Conservation (phyloP, 53 echinoderm and acorn worm species). For the Apostichopus leukothele region DNA sequence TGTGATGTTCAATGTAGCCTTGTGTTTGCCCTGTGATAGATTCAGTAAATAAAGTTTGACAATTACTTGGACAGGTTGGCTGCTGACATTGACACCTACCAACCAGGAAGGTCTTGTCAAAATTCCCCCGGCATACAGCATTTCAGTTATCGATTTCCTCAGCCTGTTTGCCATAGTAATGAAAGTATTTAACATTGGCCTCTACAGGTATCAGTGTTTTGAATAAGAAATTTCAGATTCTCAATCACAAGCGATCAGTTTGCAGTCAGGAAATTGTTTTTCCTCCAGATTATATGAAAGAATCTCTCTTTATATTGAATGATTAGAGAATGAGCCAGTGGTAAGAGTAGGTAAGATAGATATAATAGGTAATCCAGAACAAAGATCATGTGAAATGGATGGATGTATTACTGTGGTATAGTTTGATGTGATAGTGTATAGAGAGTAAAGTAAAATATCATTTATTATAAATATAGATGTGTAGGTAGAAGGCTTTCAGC, state of each 20-base stretch:
- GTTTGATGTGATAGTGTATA: no score
- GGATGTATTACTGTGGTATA: no score
- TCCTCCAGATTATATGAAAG: background rate
- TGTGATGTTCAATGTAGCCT: no score
- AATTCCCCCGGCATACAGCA: background rate
- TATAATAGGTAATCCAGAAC: background rate
- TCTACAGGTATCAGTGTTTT: background rate
- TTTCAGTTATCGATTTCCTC: background rate
- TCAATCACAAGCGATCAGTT: background rate
- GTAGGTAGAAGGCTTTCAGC: no score
- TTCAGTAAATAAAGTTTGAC: no score
- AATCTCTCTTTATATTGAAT: background rate
- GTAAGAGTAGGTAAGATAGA: background rate
- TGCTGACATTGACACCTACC: background rate
- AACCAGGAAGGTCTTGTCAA: background rate
- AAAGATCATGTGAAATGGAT: no score
- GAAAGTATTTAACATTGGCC: background rate
- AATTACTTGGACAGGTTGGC: background rate
- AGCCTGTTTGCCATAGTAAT: background rate
- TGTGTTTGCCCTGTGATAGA: no score
- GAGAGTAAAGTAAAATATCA: no score
- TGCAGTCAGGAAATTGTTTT: conserved; percentile 22
- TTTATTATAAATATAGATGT: no score
- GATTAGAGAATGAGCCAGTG: background rate
- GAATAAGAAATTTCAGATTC: background rate